A percentile compares a stretch with the other conserved stretches of the same genome.
phyloP scores from a whole-genome alignment of 2,113 vertebrate species.

The Tragelaphus strepsiceros region DNA sequence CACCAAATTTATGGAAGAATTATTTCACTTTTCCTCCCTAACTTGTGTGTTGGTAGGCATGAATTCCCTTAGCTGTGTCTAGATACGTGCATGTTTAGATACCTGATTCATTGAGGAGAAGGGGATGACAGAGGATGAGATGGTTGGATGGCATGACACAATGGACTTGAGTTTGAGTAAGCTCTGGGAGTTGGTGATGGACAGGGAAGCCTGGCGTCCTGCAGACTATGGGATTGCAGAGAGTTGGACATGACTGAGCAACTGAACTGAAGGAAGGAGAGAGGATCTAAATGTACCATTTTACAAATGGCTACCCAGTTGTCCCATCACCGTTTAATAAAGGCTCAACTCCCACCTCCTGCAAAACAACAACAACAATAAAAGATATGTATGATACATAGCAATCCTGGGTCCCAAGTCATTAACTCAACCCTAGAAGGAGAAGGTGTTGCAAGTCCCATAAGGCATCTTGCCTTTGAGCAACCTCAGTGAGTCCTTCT shows the following conservation, averaged over 20 bases:
- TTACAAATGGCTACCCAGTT: background rate
- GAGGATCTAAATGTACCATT: background rate
- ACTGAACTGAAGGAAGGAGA: background rate
- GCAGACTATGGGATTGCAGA: background rate
- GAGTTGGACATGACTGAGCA: background rate
- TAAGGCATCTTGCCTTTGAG: background rate
- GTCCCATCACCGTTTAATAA: background rate
- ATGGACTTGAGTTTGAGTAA: background rate
- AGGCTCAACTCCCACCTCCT: background rate
- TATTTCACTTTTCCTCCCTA: background rate
- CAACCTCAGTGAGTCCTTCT: background rate
- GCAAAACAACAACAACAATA: background rate
- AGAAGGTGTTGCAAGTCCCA: background rate
- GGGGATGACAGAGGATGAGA: background rate
- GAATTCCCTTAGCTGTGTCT: rapidly evolving
- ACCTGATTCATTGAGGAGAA: background rate
- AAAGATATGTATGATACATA: background rate
- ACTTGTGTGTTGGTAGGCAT: background rate
- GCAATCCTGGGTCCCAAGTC: background rate
- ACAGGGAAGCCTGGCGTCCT: background rate
- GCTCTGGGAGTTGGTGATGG: background rate
- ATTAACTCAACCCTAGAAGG: background rate
- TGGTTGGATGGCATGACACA: background rate
- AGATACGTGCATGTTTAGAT: background rate
- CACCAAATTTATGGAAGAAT: background rate